phyloP scores from a whole-genome alignment of 2,888 invertebrate species.

The Drosophila ustulata region DNA sequence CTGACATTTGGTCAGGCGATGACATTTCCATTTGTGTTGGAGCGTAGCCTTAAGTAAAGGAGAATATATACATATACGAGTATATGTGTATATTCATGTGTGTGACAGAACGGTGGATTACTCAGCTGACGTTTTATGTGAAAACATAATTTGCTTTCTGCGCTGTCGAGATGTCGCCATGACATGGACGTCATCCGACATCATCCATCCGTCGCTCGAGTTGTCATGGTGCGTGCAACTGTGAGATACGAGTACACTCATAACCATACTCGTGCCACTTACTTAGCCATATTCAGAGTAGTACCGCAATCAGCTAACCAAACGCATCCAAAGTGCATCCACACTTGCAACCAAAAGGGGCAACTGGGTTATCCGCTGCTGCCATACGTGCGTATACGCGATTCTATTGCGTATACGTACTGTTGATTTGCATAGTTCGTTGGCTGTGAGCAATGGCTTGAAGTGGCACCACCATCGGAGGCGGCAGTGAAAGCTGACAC shows the following conservation, averaged over 20 bases:
- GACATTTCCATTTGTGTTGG: slow-evolving; percentile 52
- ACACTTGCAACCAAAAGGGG: slow-evolving; percentile 20
- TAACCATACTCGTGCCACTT: slow-evolving; percentile 19
- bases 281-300: slow-evolving; percentile 7
- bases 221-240: slow-evolving; percentile 41
- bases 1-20: slow-evolving; percentile 50
- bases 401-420: background rate
- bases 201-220: slow-evolving; percentile 13
- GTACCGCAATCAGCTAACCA: slow-evolving; percentile 56
- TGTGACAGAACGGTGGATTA: slow-evolving; percentile 35
- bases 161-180: slow-evolving; percentile 22
- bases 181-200: slow-evolving; percentile 30
- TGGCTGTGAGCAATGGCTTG: slow-evolving; percentile 4
- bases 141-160: slow-evolving; percentile 68
- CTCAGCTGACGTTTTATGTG: slow-evolving; percentile 50
- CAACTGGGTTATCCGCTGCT: slow-evolving; percentile 12
- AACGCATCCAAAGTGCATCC: slow-evolving; percentile 51
- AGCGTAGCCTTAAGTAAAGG: slow-evolving; percentile 13
- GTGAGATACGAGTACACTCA: slow-evolving; percentile 49
- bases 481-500: background rate
- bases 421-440: slow-evolving; percentile 42
- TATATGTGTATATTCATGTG: background rate
- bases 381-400: slow-evolving; percentile 16
- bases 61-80: background rate
- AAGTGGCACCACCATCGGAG: background rate